Evolutionary conservation across 1,140 invertebrate species (phyloP), one percentile per base, ranked within the genome.

Genomic region (Pseudomyrmex sp.): DNA sequence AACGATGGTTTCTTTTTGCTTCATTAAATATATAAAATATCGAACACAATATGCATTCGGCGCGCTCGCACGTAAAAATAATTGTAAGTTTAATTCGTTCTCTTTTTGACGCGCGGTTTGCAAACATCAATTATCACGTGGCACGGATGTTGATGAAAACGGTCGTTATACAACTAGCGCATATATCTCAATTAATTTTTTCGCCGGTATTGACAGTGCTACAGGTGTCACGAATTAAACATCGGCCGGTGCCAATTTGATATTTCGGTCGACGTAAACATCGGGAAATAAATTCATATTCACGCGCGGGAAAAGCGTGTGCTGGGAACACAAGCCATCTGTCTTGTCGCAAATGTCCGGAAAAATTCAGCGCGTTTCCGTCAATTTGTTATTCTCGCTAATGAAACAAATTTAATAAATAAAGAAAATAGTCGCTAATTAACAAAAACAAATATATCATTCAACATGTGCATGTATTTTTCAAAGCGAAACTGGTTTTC

Each of bases 181-280:
- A 52, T 61, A 52, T 48, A 62, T 84, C n/a, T 62, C 76, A 52
- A 69, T 79, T 70, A 77, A 63, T 79, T 59, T 84, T 84, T 84
- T 35, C 63, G 20, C 15, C 52, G n/a, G n/a, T 54, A 65, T 69
- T 62, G 65, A 54, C 52, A 52, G 18, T 70, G 50, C 72, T 79
- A 79, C 58, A 69, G 62, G 66, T 80, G 76, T 80, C 76, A 59
- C 66, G 0, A 72, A 50, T 59, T 80, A 80, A 80, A 80, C 12
- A 70, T 80, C 68, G 52, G 58, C 35, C 63, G 20, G 65, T 20
- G 59, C 54, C 66, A 72, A 72, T 80, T 79, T 70, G 15, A 70
- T 23, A 46, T 70, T 59, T n/a, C 65, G 44, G 9, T 15, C 23
- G 26, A 70, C 20, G 18, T 46, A 77, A 77, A 75, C 50, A 80